Conservation (phyloP, 1,140 invertebrate genomes). For the Drosophila repleta region DNA sequence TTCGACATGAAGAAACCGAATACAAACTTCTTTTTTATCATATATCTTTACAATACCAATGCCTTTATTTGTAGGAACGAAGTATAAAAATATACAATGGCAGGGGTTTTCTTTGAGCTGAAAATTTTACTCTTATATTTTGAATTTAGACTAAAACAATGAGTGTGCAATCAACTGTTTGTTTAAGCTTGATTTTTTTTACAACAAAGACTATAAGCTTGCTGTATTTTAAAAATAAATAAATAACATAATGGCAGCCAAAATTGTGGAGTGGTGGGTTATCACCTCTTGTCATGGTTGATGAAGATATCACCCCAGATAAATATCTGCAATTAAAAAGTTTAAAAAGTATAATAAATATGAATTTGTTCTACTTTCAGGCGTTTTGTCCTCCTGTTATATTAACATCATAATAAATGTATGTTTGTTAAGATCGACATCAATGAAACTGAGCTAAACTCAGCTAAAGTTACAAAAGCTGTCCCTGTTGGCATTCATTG, state of each 20-base stretch:
- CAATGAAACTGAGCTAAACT: no score
- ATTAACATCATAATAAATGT: no score
- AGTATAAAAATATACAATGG: neutral
- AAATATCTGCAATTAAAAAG: constrained; percentile 46
- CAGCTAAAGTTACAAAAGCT: no score
- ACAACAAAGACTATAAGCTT: neutral
- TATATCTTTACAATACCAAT: neutral
- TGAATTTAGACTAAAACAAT: neutral
- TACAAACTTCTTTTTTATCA: no score
- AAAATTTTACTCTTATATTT: neutral
- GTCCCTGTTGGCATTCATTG: no score
- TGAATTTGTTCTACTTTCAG: neutral
- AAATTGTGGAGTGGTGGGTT: constrained; percentile 16
- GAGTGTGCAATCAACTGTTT: neutral
- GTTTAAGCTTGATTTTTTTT: neutral
- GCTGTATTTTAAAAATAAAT: constrained; percentile 13
- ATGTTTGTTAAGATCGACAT: neutral
- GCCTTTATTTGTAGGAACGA: neutral
- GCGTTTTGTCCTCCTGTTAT: no score
- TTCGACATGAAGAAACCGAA: no score
- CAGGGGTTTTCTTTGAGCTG: neutral
- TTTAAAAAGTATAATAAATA: neutral
- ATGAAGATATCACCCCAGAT: constrained; percentile 9
- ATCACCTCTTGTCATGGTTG: constrained; percentile 22
- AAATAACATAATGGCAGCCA: constrained; percentile 25